Percentiles rank a stretch among this genome's conserved stretches.
Conservation (phyloP, 2,113 vertebrate genomes). For the Zonotrichia leucophrys region DNA sequence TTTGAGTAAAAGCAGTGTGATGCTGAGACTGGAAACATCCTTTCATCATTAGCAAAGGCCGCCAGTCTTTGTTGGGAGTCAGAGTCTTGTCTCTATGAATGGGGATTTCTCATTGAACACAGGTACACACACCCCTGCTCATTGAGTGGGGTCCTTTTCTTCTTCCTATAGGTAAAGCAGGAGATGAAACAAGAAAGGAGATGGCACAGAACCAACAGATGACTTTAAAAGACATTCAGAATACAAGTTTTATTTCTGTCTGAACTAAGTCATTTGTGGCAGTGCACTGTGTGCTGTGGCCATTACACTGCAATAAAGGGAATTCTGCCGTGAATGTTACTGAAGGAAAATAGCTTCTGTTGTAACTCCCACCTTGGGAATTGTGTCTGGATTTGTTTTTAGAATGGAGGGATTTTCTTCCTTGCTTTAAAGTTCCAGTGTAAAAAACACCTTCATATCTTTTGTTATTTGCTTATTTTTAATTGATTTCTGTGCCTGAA, state of each 20-base stretch:
- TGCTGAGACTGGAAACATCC: neutral
- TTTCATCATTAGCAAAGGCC: neutral
- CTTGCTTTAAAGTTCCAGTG: neutral
- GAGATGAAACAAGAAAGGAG: neutral
- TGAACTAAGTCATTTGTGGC: neutral
- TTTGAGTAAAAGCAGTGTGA: neutral
- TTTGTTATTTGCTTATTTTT: neutral
- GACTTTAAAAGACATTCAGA: neutral
- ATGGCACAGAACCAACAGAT: neutral
- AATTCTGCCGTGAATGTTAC: neutral
- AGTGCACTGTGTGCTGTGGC: neutral
- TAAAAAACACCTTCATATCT: neutral
- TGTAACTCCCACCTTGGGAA: neutral
- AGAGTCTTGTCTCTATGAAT: fast-evolving
- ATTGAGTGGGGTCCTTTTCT: neutral
- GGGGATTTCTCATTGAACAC: neutral
- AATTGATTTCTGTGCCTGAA: neutral
- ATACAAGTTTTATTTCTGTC: neutral
- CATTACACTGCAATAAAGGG: neutral
- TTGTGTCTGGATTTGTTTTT: neutral
- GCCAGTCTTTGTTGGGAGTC: neutral
- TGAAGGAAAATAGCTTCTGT: neutral
- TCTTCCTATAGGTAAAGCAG: neutral
- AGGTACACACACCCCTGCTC: neutral
- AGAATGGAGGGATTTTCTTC: fast-evolving